Conservation (phyloP, 2,888 invertebrate genomes). For the Phaedon cochleariae region DNA sequence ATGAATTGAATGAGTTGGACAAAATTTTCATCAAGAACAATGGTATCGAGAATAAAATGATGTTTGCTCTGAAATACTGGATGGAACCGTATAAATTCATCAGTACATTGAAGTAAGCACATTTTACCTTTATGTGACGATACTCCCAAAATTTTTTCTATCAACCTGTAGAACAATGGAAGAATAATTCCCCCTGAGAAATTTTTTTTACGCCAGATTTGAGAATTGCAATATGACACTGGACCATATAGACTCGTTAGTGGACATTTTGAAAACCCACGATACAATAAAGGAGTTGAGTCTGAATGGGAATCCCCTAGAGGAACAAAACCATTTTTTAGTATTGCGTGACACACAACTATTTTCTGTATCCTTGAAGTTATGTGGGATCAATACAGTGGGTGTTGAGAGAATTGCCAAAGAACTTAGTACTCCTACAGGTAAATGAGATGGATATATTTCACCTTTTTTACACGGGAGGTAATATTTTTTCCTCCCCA, state of each 20-base stretch:
- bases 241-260: slow-evolving; percentile 29
- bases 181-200: too few species aligned
- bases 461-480: too few species aligned
- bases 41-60: slow-evolving; percentile 13
- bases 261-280: slow-evolving; percentile 13
- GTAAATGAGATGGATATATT: neutral
- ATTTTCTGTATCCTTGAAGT: slow-evolving; percentile 28
- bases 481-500: too few species aligned
- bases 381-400: slow-evolving; percentile 30
- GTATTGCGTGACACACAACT: slow-evolving; percentile 27
- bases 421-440: neutral
- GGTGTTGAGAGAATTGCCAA: slow-evolving; percentile 17
- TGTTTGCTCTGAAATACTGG: slow-evolving; percentile 4
- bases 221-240: slow-evolving; percentile 35
- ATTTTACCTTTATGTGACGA: slow-evolving; percentile 17
- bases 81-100: slow-evolving; percentile 3
- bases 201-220: too few species aligned
- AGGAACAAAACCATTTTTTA: slow-evolving; percentile 26
- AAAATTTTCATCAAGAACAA: slow-evolving; percentile 21
- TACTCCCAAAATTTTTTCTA: too few species aligned
- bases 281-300: slow-evolving; percentile 27
- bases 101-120: slow-evolving; percentile 16
- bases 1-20: slow-evolving; percentile 10
- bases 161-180: too few species aligned
- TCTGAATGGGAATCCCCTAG: slow-evolving; percentile 35